Conservation (phyloP, 2,797 vertebrate species). For the Danionella dracula region DNA sequence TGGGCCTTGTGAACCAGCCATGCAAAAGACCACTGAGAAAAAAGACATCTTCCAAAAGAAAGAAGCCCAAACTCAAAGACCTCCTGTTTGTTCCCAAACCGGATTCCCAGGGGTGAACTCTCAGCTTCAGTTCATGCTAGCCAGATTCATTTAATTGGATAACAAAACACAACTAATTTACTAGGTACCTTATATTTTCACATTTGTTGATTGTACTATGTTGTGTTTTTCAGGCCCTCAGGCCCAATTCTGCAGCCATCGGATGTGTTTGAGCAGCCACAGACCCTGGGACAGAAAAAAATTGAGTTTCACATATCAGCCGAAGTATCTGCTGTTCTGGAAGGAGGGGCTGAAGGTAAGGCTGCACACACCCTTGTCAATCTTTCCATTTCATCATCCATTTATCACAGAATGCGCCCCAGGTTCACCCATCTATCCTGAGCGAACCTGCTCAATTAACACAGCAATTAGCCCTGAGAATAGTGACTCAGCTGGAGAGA, state of each 20-base stretch:
- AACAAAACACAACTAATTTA: neutral
- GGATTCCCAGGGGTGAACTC: slow-evolving; percentile 75
- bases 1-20: slow-evolving; percentile 87
- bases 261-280: slow-evolving; percentile 90
- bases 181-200: no score
- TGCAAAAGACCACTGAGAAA: slow-evolving; percentile 83
- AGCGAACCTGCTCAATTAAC: slow-evolving; percentile 36
- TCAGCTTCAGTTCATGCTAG: neutral
- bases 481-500: slow-evolving; percentile 30
- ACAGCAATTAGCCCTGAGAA: slow-evolving; percentile 39
- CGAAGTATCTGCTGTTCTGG: slow-evolving; percentile 67
- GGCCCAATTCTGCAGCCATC: slow-evolving; percentile 77
- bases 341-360: slow-evolving; percentile 69
- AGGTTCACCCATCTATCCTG: slow-evolving; percentile 21
- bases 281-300: slow-evolving; percentile 76
- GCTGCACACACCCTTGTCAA: neutral
- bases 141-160: neutral
- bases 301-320: slow-evolving; percentile 91
- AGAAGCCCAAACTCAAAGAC: slow-evolving; percentile 90
- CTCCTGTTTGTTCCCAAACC: slow-evolving; percentile 74
- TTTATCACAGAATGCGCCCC: slow-evolving; percentile 5
- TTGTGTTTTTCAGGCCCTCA: slow-evolving; percentile 63
- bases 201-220: neutral
- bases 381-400: slow-evolving; percentile 3
- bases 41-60: slow-evolving; percentile 79